phyloP scores from a whole-genome alignment of 2,888 invertebrate species.

The Synanthedon andrenaeformis region DNA sequence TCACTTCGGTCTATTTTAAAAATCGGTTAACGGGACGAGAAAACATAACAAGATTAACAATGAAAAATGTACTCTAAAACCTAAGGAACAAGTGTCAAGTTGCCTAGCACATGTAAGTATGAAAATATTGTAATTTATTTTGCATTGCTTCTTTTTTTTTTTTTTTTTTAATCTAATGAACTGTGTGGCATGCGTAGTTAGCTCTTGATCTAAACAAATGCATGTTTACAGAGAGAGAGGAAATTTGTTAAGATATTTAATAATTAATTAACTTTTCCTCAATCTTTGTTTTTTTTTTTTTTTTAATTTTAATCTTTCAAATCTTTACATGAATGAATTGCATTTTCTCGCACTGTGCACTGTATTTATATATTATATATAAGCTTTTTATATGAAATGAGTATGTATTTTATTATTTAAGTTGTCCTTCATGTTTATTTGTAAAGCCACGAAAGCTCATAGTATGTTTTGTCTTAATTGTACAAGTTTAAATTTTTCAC shows the following conservation, averaged over 20 bases:
- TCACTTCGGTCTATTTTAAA: conserved; percentile 37
- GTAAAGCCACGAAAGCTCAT: no score
- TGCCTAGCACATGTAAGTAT: conserved; percentile 61
- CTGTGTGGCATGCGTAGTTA: conserved; percentile 64
- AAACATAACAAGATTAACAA: conserved; percentile 11
- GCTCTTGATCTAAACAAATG: not conserved
- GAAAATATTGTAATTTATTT: conserved; percentile 15
- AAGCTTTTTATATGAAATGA: not conserved
- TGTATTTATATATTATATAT: not conserved
- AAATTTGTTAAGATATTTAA: no score
- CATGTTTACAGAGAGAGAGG: no score
- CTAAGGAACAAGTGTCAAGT: conserved; percentile 31
- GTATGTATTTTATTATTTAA: not conserved
- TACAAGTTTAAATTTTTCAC: no score
- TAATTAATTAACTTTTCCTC: no score
- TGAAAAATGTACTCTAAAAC: conserved; percentile 1
- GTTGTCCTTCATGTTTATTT: no score
- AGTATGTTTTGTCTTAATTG: no score
- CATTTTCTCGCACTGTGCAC: conserved; percentile 5
- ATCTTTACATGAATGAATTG: conserved; percentile 19
- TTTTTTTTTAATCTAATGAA: conserved; percentile 42
- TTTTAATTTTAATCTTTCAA: no score
- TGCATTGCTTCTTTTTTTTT: conserved; percentile 16
- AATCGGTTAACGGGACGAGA: conserved; percentile 34
- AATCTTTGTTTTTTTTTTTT: conserved; percentile 5